A percentile compares a stretch with the other conserved stretches of the same genome.
Conservation (phyloP, 2,113 vertebrate species). For the Pogona vitticeps region DNA sequence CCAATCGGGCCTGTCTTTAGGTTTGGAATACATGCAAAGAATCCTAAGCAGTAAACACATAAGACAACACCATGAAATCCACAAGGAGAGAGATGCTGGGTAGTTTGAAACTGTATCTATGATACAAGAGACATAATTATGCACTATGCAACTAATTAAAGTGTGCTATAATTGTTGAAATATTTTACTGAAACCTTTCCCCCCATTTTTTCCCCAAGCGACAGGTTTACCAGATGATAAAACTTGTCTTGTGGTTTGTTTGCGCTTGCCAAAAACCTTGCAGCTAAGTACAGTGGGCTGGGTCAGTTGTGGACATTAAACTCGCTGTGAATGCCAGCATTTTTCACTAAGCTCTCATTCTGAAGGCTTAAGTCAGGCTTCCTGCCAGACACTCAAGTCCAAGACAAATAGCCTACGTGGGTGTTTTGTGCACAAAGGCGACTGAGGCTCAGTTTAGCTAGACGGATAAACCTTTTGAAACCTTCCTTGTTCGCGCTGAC, state of each 20-base stretch:
- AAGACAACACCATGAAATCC: slow-evolving; percentile 17
- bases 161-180: slow-evolving; percentile 79
- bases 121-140: slow-evolving; percentile 77
- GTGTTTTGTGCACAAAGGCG: slow-evolving; percentile 74
- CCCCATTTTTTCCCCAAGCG: slow-evolving; percentile 72
- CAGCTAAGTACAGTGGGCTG: slow-evolving; percentile 73
- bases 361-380: slow-evolving; percentile 74
- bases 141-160: slow-evolving; percentile 77
- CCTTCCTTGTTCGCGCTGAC: slow-evolving; percentile 55
- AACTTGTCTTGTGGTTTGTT: slow-evolving; percentile 86
- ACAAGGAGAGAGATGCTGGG: neutral
- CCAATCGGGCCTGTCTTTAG: neutral
- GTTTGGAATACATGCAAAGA: neutral
- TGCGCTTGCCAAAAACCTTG: slow-evolving; percentile 77
- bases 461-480: slow-evolving; percentile 74
- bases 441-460: slow-evolving; percentile 73
- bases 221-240: slow-evolving; percentile 85
- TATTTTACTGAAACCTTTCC: slow-evolving; percentile 82
- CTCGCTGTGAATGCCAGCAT: slow-evolving; percentile 66
- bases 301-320: slow-evolving; percentile 75
- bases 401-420: slow-evolving; percentile 78
- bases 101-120: slow-evolving; percentile 67
- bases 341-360: slow-evolving; percentile 74
- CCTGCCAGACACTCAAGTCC: slow-evolving; percentile 72
- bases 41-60: slow-evolving; percentile 10